Percentiles rank a stretch among this genome's conserved stretches.
These are phyloP conservation scores for Micromesistius poutassou DNA, from an alignment of 2,797 vertebrate species.

Conservation along the genomic window DNA sequence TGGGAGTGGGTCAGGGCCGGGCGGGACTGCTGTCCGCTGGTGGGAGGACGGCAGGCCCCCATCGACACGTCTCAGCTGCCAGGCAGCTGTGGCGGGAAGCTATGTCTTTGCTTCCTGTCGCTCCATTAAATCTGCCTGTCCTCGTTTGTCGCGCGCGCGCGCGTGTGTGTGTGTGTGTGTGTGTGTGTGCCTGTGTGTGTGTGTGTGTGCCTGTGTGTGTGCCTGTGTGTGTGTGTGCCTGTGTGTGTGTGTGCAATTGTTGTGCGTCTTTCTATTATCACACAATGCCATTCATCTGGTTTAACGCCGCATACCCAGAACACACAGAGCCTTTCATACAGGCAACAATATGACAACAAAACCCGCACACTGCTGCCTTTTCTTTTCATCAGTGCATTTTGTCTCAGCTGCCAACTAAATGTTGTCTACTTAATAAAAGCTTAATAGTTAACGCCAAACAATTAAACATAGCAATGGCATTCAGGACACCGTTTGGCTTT, in stretches of 20 bases:
- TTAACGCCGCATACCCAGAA: neutral
- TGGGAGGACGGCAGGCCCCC: constrained; percentile 36
- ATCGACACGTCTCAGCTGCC: constrained; percentile 43
- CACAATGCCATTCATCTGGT: neutral
- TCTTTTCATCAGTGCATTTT: neutral
- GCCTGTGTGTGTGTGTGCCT: neutral
- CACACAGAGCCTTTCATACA: neutral
- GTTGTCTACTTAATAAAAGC: neutral
- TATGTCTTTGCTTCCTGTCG: constrained; percentile 44
- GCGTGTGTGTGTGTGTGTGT: neutral
- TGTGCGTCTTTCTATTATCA: neutral
- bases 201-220: neutral
- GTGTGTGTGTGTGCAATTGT: neutral
- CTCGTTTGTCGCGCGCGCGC: constrained; percentile 29
- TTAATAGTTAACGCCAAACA: neutral
- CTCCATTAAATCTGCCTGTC: constrained; percentile 37
- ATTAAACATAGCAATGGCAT: neutral
- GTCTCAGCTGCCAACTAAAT: neutral
- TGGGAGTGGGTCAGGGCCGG: constrained; percentile 68
- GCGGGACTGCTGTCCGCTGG: constrained; percentile 14
- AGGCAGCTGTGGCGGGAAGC: constrained; percentile 24
- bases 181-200: too few species aligned
- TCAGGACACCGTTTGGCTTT: too few species aligned
- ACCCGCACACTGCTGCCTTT: neutral
- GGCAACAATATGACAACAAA: neutral